Evolutionary conservation across 2,888 invertebrate genomes (phyloP), one percentile per base, ranked within the genome.

Genomic region (Leptinotarsa peninsularis): DNA sequence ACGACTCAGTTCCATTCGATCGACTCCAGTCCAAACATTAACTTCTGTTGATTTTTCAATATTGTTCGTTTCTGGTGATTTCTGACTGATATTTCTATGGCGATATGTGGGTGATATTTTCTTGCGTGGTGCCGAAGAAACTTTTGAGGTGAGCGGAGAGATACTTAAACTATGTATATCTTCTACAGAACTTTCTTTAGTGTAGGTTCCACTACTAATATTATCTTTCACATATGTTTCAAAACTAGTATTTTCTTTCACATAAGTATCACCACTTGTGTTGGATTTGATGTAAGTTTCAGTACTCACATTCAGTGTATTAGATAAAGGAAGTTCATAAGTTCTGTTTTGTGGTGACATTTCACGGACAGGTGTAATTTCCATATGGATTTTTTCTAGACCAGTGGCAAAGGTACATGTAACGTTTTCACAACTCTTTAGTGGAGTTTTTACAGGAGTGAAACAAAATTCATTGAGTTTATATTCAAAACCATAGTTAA

Each of bases 151-250:
- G 18, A 70, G 33, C 7, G 76, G 76, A 10, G 76, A 76, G 7
- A 76, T 3, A 58, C 86, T 87, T 74, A 81, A 71, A 67, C 79
- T 74, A 17, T 66, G 71, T 49, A 79, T 50, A 18, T 81, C 71
- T 4, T 72, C 80, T 33, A 80, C 27, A 17, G 79, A 80, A 27
- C 21, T 76, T 43, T 82, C 83, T 79, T 84, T 86, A 15, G 84
- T 80, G 67, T 83, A 86, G 27, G 86, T 86, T 43, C 79, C 83
- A 21, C 81, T 78, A 72, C 83, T 85, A 14, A 81, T 49, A 56
- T 90, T 90, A 7, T 79, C 81, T 83, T 91, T 91, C 7, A 90
- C 90, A 77, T 88, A 91, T 1, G 91, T 91, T 79, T 91, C 90
- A 1, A 72, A 74, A 67, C 74, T 72, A 18, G 70, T 69, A 13